Evolutionary conservation across 2,888 invertebrate species (phyloP), one percentile per base, ranked within the genome.

Genomic region (Tachina fera): DNA sequence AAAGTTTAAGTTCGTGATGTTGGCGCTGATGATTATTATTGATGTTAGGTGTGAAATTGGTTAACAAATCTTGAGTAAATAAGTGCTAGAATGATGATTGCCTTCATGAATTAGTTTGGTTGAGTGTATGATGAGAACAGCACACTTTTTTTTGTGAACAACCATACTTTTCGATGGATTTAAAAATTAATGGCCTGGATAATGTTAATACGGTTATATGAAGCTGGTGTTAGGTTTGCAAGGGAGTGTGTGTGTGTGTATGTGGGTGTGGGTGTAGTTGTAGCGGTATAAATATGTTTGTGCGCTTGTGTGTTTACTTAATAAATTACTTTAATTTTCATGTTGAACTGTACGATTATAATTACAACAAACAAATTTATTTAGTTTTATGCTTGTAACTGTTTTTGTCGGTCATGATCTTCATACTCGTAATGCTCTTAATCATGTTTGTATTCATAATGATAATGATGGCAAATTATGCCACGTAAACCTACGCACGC

Each of bases 401-500:
- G 9, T n/a, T 68, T 68, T 61, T 61, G 31, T 67, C 14, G 19
- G 16, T 63, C 47, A 60, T 67, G 68, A 67, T 77, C 63, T 68
- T 63, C 16, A 9, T 43, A n/a, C n/a, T n/a, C n/a, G n/a, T n/a
- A 79, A 70, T 71, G 67, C 14, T 65, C 16, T 43, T 19, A 60
- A 51, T 68, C 49, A 51, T 31, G 31, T 16, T 6, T 58, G n/a
- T 49, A 14, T 51, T 75, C 51, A 47, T 72, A 61, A 83, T 80
- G 72, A 76, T 82, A 41, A 71, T 56, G 76, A 72, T 83, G 79
- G 79, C 78, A 85, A 78, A 75, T 67, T 75, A 60, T 75, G 71
- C 65, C 75, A 85, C 75, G 53, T 14, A 78, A 71, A 56, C 85
- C 85, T 71, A 85, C 85, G 71, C 85, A 79, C 45, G 47, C 65